Evolutionary conservation across 2,797 vertebrate species (phyloP), one percentile per base, ranked within the genome.

Genomic region (Ctenopoma multispine): DNA sequence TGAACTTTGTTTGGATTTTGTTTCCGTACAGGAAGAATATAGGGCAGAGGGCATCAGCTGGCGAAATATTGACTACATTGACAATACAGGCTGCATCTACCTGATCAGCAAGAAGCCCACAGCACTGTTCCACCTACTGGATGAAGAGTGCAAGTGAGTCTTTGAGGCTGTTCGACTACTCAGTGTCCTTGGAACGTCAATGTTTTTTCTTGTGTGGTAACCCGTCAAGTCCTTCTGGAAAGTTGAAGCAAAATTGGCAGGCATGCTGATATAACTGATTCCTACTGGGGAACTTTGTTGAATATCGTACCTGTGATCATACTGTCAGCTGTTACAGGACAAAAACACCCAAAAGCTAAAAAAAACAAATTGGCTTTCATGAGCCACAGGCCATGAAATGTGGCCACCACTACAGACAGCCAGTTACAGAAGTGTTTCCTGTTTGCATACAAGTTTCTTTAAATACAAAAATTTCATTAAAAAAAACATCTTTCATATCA

Each of bases 121-220:
- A 0, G 98, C 96, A 7, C 91, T 99, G 77, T 96, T 99, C 91
- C 97, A 99, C 87, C 96, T 99, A 63, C 95, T 99, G 93, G 98
- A 99, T 69, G 98, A 99, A 79, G 98, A 99, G 90, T 98, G 97
- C 97, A 99, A 99, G 98, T 99, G 87, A 95, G 97, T 96, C 56
- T 74, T 3, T 24, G 10, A 13, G 49, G 18, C n/a, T 7, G 57
- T 40, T 24, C 40, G 34, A 4, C 55, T 65, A 47, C 58, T 66
- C 60, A 31, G 38, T 43, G 24, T 48, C 49, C 41, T 48, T 64
- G 46, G 27, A 57, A 69, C 38, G 5, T 27, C 3, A 3, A 29
- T 50, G 38, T 13, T 15, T 49, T 21, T 43, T 29, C 27, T 54
- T 29, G 10, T 29, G 4, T 40, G 24, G 12, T 23, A 18, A 63